These are phyloP conservation scores for Steinernema khuongi DNA, from an alignment of 1,140 invertebrate species.

Conservation along the genomic window DNA sequence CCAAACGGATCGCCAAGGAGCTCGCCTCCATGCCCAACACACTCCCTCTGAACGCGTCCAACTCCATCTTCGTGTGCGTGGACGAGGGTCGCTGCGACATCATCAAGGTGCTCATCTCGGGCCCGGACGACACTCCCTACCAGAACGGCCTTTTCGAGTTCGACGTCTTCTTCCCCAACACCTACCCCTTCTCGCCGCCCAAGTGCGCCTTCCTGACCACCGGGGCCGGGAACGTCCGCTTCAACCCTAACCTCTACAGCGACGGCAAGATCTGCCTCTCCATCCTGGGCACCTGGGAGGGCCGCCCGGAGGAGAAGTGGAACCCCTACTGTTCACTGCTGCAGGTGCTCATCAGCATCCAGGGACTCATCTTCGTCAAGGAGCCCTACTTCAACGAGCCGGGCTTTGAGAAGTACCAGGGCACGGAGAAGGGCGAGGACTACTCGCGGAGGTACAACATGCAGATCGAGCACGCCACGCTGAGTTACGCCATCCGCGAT, in stretches of 20 bases:
- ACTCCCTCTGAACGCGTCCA: slow-evolving; percentile 83
- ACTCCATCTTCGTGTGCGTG: slow-evolving; percentile 88
- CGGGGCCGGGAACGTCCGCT: slow-evolving; percentile 65
- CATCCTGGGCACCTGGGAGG: slow-evolving; percentile 82
- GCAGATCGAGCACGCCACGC: slow-evolving; percentile 87
- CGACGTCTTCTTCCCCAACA: slow-evolving; percentile 62
- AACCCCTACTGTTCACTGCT: slow-evolving; percentile 89
- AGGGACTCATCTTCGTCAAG: slow-evolving; percentile 80
- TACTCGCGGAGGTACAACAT: slow-evolving; percentile 79
- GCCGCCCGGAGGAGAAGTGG: slow-evolving; percentile 96
- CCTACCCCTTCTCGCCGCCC: slow-evolving; percentile 64
- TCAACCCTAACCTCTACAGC: slow-evolving; percentile 67
- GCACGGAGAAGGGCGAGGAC: slow-evolving; percentile 54
- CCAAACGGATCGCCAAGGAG: slow-evolving; percentile 88
- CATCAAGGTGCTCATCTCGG: slow-evolving; percentile 64
- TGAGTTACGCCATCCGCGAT: slow-evolving; percentile 91
- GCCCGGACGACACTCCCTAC: slow-evolving; percentile 68
- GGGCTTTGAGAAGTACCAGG: slow-evolving; percentile 74
- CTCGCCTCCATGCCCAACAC: slow-evolving; percentile 87
- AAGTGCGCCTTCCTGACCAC: slow-evolving; percentile 67
- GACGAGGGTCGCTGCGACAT: slow-evolving; percentile 75
- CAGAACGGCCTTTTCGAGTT: slow-evolving; percentile 66
- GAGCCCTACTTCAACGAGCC: slow-evolving; percentile 98
- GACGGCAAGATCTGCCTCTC: slow-evolving; percentile 68
- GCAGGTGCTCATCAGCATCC: slow-evolving; percentile 83